These are phyloP conservation scores for Telmatherina bonti DNA, from an alignment of 2,797 vertebrate genomes.

Conservation along the genomic window DNA sequence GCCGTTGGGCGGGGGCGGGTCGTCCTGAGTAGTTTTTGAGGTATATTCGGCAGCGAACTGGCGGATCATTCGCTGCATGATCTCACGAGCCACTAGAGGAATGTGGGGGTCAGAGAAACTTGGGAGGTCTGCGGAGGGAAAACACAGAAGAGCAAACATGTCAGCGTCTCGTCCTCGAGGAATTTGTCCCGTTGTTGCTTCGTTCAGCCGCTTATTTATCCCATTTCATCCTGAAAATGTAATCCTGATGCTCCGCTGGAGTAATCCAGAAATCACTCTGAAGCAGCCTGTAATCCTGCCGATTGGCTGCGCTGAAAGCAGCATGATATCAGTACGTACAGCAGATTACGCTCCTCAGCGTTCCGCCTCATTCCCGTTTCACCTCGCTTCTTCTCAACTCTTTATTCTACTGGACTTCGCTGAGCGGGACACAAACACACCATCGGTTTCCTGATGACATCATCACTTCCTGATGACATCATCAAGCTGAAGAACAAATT, in stretches of 20 bases:
- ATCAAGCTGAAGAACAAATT: too few species aligned
- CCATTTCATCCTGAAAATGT: constrained; percentile 51
- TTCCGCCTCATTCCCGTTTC: too few species aligned
- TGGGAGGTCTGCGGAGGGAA: constrained; percentile 88
- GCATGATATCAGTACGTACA: constrained; percentile 33
- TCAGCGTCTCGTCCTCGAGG: constrained; percentile 47
- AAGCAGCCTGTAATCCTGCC: constrained; percentile 56
- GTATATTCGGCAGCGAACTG: constrained; percentile 99
- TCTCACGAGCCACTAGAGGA: constrained; percentile 98
- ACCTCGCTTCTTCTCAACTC: too few species aligned
- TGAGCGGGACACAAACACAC: too few species aligned
- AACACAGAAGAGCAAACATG: constrained; percentile 25
- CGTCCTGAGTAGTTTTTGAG: constrained; percentile 99
- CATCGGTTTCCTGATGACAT: too few species aligned
- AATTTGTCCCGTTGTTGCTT: constrained; percentile 17
- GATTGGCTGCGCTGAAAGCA: constrained; percentile 24
- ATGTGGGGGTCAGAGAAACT: constrained; percentile 96
- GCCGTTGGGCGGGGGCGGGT: constrained; percentile 94
- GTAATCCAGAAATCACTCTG: constrained; percentile 66
- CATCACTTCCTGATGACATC: too few species aligned
- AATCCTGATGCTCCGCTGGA: constrained; percentile 61
- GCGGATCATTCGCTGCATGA: constrained; percentile 99
- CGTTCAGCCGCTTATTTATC: constrained; percentile 43
- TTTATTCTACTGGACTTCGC: too few species aligned
- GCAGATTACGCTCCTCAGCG: constrained; percentile 24